Evolutionary conservation across 1,140 invertebrate species (phyloP), one percentile per base, ranked within the genome.

Genomic region (Drosophila sturtevanti): DNA sequence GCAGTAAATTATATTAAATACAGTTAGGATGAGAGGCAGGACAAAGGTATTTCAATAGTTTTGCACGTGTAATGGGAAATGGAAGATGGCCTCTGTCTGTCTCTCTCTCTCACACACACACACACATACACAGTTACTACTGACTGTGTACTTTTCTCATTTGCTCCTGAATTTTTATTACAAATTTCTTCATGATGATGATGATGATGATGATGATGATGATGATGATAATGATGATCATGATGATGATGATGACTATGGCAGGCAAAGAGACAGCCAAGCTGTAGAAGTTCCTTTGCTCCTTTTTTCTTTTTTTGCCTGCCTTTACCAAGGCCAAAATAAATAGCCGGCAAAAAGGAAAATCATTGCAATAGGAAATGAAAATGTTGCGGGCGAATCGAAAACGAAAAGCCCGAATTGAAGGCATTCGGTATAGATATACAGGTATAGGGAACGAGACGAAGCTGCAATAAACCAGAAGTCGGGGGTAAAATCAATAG

Each of bases 341-440:
- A 89, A 87, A 87, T 87, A 87, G 76, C 79, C 55, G 76, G 72
- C 56, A 67, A 73, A 76, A 73, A 55, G 69, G 67, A 82, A 89
- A 84, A 87, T 89, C 84, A 84, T 87, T 87, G 84, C 84, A 89
- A 80, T 89, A 89, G 84, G 84, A 87, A 87, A 87, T 87, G 84
- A 87, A 87, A 87, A 89, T 79, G 84, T 77, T 70, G 79, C 62
- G 75, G 75, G 55, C 56, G 48, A 54, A 56, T 56, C 44, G 63
- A 35, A 61, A 67, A 55, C 38, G 37, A 65, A 48, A 31, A 55
- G 27, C 18, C 41, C 48, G 14, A 67, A 55, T 37, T 35, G 61
- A 67, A 52, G 37, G 35, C n/a, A 62, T 22, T 41, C 9, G 12
- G 37, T 2, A 35, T 18, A 14, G n/a, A 31, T 31, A 31, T 31